Base-by-base conservation (phyloP, 1,140 invertebrate genomes). In the Cherax quadricarinatus region DNA sequence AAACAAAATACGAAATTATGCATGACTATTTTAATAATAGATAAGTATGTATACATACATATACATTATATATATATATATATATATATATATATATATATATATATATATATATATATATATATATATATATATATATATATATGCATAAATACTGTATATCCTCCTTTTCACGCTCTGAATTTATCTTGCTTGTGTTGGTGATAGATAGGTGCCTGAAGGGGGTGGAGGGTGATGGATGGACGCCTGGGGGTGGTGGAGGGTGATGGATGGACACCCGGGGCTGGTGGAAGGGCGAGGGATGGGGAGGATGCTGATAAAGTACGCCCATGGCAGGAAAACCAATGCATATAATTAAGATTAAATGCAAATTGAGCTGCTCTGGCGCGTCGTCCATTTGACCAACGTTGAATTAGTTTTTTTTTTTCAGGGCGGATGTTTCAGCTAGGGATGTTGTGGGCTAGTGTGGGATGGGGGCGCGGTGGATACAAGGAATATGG, bases 321-420 rank as follows among this genome's bases (percentile, higher is more conserved):
- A 90, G 82, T 62, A 53, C 66, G 88, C 49, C 70, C 81, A 57
- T 78, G 88, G 82, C 66, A 79, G 81, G 81, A 78, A 85, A 90
- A 73, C 83, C 88, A 90, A 90, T 90, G 88, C 88, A 90, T 90
- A 90, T 84, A 90, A 90, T 90, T 90, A 90, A 90, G 88, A 90
- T 90, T 84, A 84, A 90, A 90, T 90, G 82, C 62, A 90, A 82
- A 90, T 90, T 84, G 88, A 85, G 81, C 14, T 24, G 73, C 48
- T 51, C 75, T 49, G 49, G 81, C 41, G 73, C 75, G 18, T 10
- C 16, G n/a, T 51, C 86, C 41, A 88, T 88, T 79, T 88, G 75
- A 88, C 86, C 78, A 79, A 51, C 86, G 57, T 41, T 41, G 49
- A 53, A 88, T 78, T 88, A 75, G 57, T 70, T 79, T 79, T 81